Conservation (phyloP, 2,797 vertebrate genomes). For the Poeciliopsis gracilis region DNA sequence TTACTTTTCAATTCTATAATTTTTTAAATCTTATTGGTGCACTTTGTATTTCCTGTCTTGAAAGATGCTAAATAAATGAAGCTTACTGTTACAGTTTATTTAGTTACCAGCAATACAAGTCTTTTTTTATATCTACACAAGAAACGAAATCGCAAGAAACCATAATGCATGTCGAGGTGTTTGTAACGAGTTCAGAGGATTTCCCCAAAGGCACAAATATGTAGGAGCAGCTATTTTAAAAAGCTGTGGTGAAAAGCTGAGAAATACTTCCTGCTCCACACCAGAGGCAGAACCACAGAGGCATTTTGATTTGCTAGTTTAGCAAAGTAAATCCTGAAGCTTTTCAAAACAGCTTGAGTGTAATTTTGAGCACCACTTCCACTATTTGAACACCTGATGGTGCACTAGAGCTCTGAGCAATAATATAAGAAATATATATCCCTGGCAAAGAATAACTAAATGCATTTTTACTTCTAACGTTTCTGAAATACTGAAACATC, state of each 20-base stretch:
- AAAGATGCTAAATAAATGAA: neutral
- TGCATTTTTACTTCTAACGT: neutral
- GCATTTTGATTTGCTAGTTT: conserved; percentile 22
- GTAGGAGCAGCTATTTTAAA: conserved; percentile 47
- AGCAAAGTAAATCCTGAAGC: conserved; percentile 23
- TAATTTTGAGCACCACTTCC: conserved; percentile 17
- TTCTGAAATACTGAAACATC: neutral
- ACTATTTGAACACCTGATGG: conserved; percentile 66
- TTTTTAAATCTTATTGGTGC: neutral
- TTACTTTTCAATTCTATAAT: neutral
- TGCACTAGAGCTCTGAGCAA: conserved; percentile 32
- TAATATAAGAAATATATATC: neutral
- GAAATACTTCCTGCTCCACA: conserved; percentile 43
- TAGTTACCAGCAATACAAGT: neutral
- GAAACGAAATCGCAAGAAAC: conserved; percentile 5
- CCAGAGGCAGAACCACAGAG: conserved; percentile 23
- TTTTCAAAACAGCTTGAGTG: conserved; percentile 45
- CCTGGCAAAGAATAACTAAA: neutral
- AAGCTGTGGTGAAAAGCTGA: conserved; percentile 49
- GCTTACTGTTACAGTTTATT: too few species aligned
- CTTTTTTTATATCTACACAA: conserved; percentile 3
- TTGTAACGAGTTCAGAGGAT: neutral
- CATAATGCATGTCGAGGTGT: neutral
- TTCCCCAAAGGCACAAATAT: conserved; percentile 26
- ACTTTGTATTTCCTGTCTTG: neutral